Evolutionary conservation across 2,113 vertebrate species (phyloP), one percentile per base, ranked within the genome.

Genomic region (Caretta caretta): DNA sequence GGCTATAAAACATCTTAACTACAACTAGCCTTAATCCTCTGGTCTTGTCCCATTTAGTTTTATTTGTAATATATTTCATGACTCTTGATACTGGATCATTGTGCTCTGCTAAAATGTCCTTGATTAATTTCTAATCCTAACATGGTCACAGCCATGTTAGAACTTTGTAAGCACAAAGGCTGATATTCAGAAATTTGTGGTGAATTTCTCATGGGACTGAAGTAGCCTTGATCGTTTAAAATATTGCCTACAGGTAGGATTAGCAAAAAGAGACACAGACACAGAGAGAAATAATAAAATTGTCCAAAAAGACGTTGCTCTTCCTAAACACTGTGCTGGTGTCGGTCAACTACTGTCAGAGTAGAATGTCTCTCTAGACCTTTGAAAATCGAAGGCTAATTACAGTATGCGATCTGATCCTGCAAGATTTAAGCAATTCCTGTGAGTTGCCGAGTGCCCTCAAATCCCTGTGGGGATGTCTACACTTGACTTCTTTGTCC

Each of bases 231-330:
- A 62, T 2, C 11, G 29, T 42, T 57, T 62, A n/a, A 89, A 93
- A 49, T 38, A 25, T 1, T 76, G n/a, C 62, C 69, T 59, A 50
- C 90, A 94, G 94, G 54, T 42, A 96, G 84, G 81, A 91, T 88
- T 81, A 93, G 53, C 20, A 38, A 54, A 78, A 92, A 94, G 89
- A 96, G 89, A 96, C 87, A 53, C 49, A 5, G 76, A 89, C 79
- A 95, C 93, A 90, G 96, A 91, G 90, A 93, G 93, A 93, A 92
- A 69, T 90, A 76, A 91, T 80, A 87, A 94, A 95, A 90, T 80
- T 86, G 72, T 92, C 96, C 89, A 80, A 85, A 2, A 83, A 76
- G 57, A 90, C 78, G 69, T 92, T 90, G 85, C 80, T 89, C 48
- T 94, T 38, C 17, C 54, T 11, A 1, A 42, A 46, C 79, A 59